Evolutionary conservation across 2,888 invertebrate genomes (phyloP), one percentile per base, ranked within the genome.

Genomic region (Boloria selene): DNA sequence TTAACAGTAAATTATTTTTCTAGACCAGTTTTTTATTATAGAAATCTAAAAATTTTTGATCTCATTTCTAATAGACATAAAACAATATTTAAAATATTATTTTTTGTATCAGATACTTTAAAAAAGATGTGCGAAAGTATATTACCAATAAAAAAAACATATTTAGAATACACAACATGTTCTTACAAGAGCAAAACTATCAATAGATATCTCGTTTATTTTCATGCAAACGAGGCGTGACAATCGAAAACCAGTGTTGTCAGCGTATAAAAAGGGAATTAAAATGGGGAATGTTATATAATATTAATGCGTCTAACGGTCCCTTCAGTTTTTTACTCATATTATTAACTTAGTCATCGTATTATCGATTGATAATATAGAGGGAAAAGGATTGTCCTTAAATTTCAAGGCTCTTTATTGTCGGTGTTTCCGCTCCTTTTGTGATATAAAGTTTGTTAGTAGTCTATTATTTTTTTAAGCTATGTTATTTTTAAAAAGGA

Each of bases 271-370:
- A 85, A 86, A 85, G 81, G 74, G 71, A 73, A 79, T 80, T 79
- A 79, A 77, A 77, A 77, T 78, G 78, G 83, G 85, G 85, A 84
- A 87, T 85, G 85, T 82, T 59, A 59, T 59, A 80, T 85, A 81
- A 85, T 87, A 86, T 88, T 87, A 89, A 90, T 86, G 88, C 87
- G 84, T 84, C 85, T 88, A 90, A 90, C 89, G 89, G 90, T 79
- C 74, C 79, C 85, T 74, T 80, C 87, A 78, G 83, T 85, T 83
- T 80, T 79, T 81, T 81, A 83, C 82, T 82, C 77, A 77, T 51
- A 62, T 58, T 63, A 69, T 70, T 65, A 67, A 67, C 68, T 53
- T 59, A 62, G 65, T 70, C 72, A 70, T 68, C 70, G 67, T 73
- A 74, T 75, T 77, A 74, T 78, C 70, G 71, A 80, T 80, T 85